A percentile compares a stretch with the other conserved stretches of the same genome.
Evolutionary conservation across 1,140 invertebrate genomes (phyloP).

Genomic region (Venustaconcha ellipsiformis): DNA sequence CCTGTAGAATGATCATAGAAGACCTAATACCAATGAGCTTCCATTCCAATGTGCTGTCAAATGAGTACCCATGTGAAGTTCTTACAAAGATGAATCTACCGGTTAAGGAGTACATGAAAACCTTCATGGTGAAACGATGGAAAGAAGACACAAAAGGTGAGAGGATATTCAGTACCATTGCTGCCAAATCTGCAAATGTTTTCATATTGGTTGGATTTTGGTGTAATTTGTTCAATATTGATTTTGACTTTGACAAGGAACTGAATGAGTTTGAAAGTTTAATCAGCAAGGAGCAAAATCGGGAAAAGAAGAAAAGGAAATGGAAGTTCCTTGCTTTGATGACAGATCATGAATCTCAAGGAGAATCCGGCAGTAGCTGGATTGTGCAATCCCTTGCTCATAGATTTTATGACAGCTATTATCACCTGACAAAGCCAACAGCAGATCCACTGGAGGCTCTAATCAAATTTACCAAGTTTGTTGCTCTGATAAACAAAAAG

Average conservation of each 20-base stretch:
- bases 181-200: constrained; percentile 5
- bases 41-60: background rate
- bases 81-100: background rate
- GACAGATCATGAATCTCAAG: too few relatives aligned
- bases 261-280: too few relatives aligned
- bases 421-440: constrained; percentile 16
- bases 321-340: too few relatives aligned
- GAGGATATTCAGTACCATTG: background rate
- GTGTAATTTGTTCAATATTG: constrained; percentile 11
- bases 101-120: constrained; percentile 6
- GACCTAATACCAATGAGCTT: constrained; percentile 25
- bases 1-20: constrained; percentile 25
- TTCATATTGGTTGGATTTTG: constrained; percentile 16
- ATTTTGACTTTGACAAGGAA: background rate
- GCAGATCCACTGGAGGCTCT: constrained; percentile 43
- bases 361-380: background rate
- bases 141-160: background rate
- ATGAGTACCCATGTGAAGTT: background rate
- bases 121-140: constrained; percentile 14
- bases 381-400: constrained; percentile 30
- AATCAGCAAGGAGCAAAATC: too few relatives aligned
- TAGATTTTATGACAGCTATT: constrained; percentile 41
- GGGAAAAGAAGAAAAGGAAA: too few relatives aligned
- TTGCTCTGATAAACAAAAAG: constrained; percentile 24
- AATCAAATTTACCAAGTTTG: constrained; percentile 51